phyloP scores from a whole-genome alignment of 2,113 vertebrate species.

The Chaetops frenatus region DNA sequence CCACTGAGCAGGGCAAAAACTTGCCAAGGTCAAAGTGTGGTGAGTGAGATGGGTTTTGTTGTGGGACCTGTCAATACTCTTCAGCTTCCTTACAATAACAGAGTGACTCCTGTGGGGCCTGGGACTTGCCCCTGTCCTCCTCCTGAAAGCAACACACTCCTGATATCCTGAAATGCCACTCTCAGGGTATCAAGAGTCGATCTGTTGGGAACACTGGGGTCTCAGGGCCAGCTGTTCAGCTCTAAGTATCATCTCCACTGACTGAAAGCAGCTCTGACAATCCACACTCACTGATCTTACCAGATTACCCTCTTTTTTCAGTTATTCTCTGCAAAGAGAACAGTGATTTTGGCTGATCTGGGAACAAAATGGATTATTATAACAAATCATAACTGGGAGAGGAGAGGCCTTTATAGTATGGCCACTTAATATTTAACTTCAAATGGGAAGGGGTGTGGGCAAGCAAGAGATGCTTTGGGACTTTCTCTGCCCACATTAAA shows the following conservation, averaged over 20 bases:
- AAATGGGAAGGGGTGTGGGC: neutral
- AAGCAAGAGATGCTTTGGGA: neutral
- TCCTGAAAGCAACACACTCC: neutral
- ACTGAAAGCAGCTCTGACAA: neutral
- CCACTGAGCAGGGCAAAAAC: neutral
- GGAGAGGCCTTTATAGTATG: neutral
- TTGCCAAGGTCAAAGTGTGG: constrained; percentile 6
- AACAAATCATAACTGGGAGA: neutral
- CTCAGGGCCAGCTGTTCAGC: neutral
- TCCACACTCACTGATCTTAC: neutral
- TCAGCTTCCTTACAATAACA: neutral
- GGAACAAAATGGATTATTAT: neutral
- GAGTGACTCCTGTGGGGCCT: neutral
- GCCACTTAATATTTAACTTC: neutral
- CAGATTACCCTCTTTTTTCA: neutral
- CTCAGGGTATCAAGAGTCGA: neutral
- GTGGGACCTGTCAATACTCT: constrained; percentile 1
- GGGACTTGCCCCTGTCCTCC: neutral
- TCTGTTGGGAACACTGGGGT: neutral
- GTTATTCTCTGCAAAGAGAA: neutral
- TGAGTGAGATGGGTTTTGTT: neutral
- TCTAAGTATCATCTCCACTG: neutral
- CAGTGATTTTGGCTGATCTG: neutral
- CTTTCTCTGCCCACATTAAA: neutral
- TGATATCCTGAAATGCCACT: neutral